Evolutionary conservation across 2,113 vertebrate species (phyloP).

Genomic region (Meriones unguiculatus): DNA sequence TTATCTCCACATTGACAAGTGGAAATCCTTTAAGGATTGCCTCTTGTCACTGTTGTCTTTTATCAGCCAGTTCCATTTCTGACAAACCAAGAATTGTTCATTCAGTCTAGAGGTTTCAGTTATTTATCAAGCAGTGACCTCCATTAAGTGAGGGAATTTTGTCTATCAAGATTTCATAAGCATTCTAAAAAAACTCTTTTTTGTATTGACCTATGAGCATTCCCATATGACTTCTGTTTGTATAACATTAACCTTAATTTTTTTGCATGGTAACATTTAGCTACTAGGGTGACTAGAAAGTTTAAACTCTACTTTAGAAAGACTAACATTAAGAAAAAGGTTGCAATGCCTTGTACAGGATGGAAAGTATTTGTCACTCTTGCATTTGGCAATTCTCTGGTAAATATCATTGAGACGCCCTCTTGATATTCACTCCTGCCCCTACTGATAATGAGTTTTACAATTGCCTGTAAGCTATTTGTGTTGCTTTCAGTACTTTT

Average conservation of each 20-base stretch:
- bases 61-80: background rate
- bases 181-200: background rate
- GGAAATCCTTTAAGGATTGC: background rate
- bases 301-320: background rate
- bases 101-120: background rate
- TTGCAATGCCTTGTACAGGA: rapidly evolving
- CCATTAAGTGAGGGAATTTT: background rate
- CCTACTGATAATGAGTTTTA: background rate
- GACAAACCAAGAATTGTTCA: background rate
- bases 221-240: background rate
- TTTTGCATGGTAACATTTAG: background rate
- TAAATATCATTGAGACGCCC: background rate
- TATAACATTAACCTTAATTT: background rate
- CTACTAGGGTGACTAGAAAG: background rate
- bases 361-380: background rate
- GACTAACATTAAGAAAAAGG: background rate
- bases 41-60: background rate
- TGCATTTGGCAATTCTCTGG: background rate
- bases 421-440: background rate
- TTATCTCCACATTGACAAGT: background rate
- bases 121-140: background rate
- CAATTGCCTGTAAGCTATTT: background rate
- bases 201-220: background rate
- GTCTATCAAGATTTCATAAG: background rate
- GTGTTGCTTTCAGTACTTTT: background rate